Evolutionary conservation across 2,888 invertebrate genomes (phyloP), one percentile per base, ranked within the genome.

Genomic region (Drosophila aldrichi): DNA sequence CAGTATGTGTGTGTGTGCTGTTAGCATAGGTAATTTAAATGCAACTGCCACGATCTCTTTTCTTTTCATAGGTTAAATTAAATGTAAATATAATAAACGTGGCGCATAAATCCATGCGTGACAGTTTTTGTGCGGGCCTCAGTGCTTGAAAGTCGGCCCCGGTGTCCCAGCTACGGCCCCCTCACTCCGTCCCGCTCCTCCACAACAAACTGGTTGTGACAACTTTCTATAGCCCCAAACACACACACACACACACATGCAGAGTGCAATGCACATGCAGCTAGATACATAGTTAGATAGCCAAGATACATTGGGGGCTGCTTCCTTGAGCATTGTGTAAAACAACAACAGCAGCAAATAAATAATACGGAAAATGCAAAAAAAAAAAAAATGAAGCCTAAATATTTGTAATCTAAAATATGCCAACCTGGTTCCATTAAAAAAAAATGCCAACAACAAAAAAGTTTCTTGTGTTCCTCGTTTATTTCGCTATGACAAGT

Each of bases 41-140:
- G 71, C 71, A 80, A 77, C 63, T 80, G 54, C 64, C 63, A 76
- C 62, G 80, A 66, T 79, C 56, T 76, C 62, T 60, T 64, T 64
- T 60, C 40, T 65, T 67, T 74, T 67, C 77, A 79, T 70, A 68
- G 80, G 44, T 84, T 82, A 89, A 89, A 84, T 84, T 87, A 87
- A 84, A 84, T 84, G 88, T 87, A 89, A 87, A 84, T 84, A 87
- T 83, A 88, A 84, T 79, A 84, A 84, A 87, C 89, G 89, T 84
- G 82, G 65, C 79, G 85, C 83, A 89, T 84, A 84, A 84, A 84
- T 89, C 80, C 75, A 84, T 84, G 83, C 88, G 84, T 87, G 83
- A 87, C 83, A 83, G 83, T 82, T 79, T 79, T 79, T 77, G 77
- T 80, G 67, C 65, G 73, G 68, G 77, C 77, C 64, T 67, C 68